Percentiles rank a stretch among this genome's conserved stretches.
Conservation (phyloP, 2,888 invertebrate genomes). For the Stictocephala bisonia region DNA sequence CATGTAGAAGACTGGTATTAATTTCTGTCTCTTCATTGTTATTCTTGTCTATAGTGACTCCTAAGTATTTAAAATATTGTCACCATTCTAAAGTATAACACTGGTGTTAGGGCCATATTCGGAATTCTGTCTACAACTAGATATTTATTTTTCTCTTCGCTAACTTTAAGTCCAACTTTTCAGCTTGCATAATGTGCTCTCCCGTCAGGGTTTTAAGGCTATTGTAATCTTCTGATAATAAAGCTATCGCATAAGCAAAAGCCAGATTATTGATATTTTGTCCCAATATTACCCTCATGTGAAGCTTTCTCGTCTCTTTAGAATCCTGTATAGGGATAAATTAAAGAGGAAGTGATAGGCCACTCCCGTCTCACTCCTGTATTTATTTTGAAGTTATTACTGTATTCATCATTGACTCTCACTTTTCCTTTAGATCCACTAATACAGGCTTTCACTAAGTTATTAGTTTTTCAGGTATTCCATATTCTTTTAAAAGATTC, state of each 20-base stretch:
- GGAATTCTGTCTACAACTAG: not conserved
- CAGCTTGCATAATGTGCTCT: not conserved
- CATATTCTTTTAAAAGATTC: not conserved
- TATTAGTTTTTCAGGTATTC: not conserved
- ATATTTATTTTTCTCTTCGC: not conserved
- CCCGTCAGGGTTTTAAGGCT: not conserved
- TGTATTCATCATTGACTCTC: not conserved
- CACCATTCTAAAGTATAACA: not conserved
- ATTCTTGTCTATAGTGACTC: not conserved
- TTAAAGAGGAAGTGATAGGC: too few relatives aligned
- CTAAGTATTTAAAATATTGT: not conserved
- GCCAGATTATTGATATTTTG: not conserved
- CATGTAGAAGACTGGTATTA: not conserved
- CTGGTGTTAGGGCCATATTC: not conserved
- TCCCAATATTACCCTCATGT: not conserved
- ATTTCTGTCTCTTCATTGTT: conserved; percentile 14
- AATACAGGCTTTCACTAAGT: not conserved
- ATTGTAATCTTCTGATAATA: not conserved
- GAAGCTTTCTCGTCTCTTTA: not conserved
- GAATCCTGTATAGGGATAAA: not conserved
- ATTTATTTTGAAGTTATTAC: not conserved
- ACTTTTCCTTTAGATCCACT: not conserved
- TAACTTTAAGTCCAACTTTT: not conserved
- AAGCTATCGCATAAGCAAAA: not conserved
- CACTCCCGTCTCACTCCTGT: conserved; percentile 2